Base-by-base conservation (phyloP, 2,888 invertebrate species). In the Euproctis similis region DNA sequence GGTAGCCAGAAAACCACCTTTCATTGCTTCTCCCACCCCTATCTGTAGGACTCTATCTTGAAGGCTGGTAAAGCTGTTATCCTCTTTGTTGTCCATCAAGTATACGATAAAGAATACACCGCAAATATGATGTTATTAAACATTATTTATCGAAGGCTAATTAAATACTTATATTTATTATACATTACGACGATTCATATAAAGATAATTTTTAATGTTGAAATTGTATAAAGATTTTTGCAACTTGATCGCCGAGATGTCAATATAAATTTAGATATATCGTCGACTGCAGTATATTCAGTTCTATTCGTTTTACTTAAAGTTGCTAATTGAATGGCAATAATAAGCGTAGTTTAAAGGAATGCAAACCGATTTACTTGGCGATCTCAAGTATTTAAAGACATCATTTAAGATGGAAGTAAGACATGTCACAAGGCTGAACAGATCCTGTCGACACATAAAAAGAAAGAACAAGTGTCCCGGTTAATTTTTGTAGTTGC, bases 371-470 rank as follows among this genome's bases (percentile, higher is more conserved):
- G 47, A 52, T 52, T 53, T 44, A 33, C 41, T 44, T 25, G 39
- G 39, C 36, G 37, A 50, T 50, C 42, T 53, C 16, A 42, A 50
- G 41, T 42, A 52, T 52, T 47, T 47, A 36, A 42, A 50, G 45
- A 45, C 50, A 42, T 36, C 37, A 28, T 41, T 49, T 53, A 50
- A 34, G 36, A 34, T 40, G 34, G 31, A 41, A 42, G 37, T 30
- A 34, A 32, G 36, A 42, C 36, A 39, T 39, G 42, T 26, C 24
- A 37, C 37, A 26, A 33, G 42, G 34, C 47, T 14, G 6, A 14
- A 14, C 14, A 4, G 14, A 14, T 14, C 14, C 6, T 14, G 14
- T n/a, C 14, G 14, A 14, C 14, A 14, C 14, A 14, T n/a, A n/a
- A n/a, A n/a, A n/a, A n/a, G n/a, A n/a, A n/a, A n/a, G n/a, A n/a